Conservation (phyloP, 2,113 vertebrate species). For the Chascanopsetta lugubris region DNA sequence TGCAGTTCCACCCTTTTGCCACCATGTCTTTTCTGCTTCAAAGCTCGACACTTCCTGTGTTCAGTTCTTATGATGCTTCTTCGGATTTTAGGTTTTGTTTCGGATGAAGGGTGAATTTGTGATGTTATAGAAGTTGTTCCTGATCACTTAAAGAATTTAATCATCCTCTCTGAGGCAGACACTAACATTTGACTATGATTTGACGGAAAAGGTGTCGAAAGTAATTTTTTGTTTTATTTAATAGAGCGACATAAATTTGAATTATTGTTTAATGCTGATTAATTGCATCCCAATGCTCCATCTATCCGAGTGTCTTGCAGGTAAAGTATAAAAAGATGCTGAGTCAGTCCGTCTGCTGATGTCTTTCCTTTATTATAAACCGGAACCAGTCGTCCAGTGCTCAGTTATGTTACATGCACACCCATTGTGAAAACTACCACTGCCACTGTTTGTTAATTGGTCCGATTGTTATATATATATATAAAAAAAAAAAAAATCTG, state of each 20-base stretch:
- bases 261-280: constrained; percentile 1
- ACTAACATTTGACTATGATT: background rate
- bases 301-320: constrained; percentile 1
- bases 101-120: no score
- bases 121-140: constrained; percentile 22
- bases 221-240: background rate
- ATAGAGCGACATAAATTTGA: background rate
- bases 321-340: constrained; percentile 18
- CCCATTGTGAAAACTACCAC: constrained; percentile 30
- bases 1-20: no score
- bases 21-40: no score
- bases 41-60: no score
- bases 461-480: constrained; percentile 3
- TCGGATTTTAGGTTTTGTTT: no score
- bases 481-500: no score
- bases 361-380: constrained; percentile 8
- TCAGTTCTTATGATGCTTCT: constrained; percentile 19
- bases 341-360: background rate
- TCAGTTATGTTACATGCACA: constrained; percentile 1
- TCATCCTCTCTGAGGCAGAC: background rate
- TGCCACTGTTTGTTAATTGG: constrained; percentile 30
- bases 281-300: constrained; percentile 3
- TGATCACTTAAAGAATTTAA: background rate
- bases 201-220: background rate
- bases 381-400: constrained; percentile 29